phyloP scores from a whole-genome alignment of 2,113 vertebrate genomes.

The Dermatemys mawii region DNA sequence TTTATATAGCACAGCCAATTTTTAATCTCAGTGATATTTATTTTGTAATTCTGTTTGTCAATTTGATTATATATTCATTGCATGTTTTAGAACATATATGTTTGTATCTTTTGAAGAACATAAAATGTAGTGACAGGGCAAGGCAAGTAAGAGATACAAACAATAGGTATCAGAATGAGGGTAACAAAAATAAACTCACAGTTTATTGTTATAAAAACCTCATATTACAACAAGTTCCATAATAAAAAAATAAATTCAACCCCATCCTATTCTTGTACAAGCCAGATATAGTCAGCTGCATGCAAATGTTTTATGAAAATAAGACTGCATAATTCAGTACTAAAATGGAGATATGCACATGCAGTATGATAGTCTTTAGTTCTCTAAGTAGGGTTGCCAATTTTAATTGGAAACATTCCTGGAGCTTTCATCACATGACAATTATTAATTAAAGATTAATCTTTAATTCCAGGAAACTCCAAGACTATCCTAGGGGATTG shows the following conservation, averaged over 20 bases:
- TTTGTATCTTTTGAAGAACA: not conserved
- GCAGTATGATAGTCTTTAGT: not conserved
- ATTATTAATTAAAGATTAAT: too few relatives aligned
- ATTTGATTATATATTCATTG: not conserved
- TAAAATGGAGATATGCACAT: not conserved
- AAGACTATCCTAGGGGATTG: too few relatives aligned
- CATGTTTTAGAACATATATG: not conserved
- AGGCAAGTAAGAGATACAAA: not conserved
- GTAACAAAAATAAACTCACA: not conserved
- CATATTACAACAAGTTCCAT: not conserved
- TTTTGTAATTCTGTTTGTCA: not conserved
- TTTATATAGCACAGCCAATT: not conserved
- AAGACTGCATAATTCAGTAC: not conserved
- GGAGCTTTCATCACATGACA: too few relatives aligned
- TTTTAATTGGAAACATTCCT: too few relatives aligned
- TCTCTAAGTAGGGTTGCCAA: not conserved
- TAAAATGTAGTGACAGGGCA: not conserved
- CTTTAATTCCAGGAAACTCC: too few relatives aligned
- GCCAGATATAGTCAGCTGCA: not conserved
- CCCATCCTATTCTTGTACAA: not conserved
- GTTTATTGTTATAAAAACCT: not conserved
- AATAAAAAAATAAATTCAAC: not conserved
- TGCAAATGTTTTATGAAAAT: not conserved
- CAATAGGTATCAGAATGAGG: too few relatives aligned
- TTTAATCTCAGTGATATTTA: not conserved